phyloP scores from a whole-genome alignment of 64 coral and sea anemone genomes.

The Stichodactyla mertensii region DNA sequence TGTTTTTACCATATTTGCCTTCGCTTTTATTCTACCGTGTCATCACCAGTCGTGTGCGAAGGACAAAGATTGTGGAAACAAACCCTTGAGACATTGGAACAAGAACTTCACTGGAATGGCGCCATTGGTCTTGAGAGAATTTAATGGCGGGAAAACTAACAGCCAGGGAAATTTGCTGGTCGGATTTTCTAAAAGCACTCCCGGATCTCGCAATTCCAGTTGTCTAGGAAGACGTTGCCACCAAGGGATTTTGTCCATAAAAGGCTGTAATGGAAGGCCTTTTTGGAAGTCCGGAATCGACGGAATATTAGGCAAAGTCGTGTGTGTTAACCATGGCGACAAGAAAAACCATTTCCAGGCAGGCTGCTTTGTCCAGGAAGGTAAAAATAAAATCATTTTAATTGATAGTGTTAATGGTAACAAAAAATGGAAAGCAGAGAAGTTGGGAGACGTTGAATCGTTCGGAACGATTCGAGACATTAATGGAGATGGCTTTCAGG shows the following conservation, averaged over 20 bases:
- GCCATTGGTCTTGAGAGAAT: slow-evolving; percentile 25
- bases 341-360: neutral
- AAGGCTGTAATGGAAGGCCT: slow-evolving; percentile 25
- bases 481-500: slow-evolving; percentile 19
- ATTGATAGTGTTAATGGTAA: slow-evolving; percentile 41
- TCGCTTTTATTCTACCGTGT: slow-evolving; percentile 83
- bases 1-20: slow-evolving; percentile 86
- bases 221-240: slow-evolving; percentile 21
- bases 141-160: slow-evolving; percentile 6
- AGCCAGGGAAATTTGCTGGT: slow-evolving; percentile 32
- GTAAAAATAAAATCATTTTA: slow-evolving; percentile 34
- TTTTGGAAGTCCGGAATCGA: slow-evolving; percentile 38
- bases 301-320: neutral
- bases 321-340: neutral
- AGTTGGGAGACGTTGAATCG: slow-evolving; percentile 16
- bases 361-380: slow-evolving; percentile 52
- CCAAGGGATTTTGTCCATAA: slow-evolving; percentile 33
- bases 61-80: neutral
- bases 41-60: slow-evolving; percentile 24
- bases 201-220: slow-evolving; percentile 28
- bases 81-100: slow-evolving; percentile 33
- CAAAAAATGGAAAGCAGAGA: slow-evolving; percentile 38
- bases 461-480: slow-evolving; percentile 50
- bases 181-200: slow-evolving; percentile 31
- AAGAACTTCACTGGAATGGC: slow-evolving; percentile 40